Conservation (phyloP, 2,888 invertebrate genomes). For the Plebejus anna region DNA sequence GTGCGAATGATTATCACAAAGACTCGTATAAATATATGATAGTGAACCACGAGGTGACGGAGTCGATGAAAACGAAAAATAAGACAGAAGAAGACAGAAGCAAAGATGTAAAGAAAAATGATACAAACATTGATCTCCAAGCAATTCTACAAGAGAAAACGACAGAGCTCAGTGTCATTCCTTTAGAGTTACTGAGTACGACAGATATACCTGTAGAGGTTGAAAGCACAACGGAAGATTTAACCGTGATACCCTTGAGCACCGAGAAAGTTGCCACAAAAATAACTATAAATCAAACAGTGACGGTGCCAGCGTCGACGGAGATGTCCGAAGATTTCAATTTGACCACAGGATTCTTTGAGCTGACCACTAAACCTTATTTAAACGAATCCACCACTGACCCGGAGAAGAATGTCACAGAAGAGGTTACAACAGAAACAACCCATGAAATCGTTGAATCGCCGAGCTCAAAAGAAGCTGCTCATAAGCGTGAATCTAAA, state of each 20-base stretch:
- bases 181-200: slow-evolving; percentile 67
- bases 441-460: background rate
- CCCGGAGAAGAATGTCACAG: slow-evolving; percentile 31
- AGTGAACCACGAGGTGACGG: slow-evolving; percentile 46
- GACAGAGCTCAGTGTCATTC: slow-evolving; percentile 61
- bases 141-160: slow-evolving; percentile 40
- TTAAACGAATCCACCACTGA: slow-evolving; percentile 35
- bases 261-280: slow-evolving; percentile 48
- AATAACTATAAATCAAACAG: slow-evolving; percentile 54
- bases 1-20: slow-evolving; percentile 52
- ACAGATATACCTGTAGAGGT: slow-evolving; percentile 55
- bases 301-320: slow-evolving; percentile 56
- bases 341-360: slow-evolving; percentile 42
- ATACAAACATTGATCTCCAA: background rate
- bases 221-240: slow-evolving; percentile 64
- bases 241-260: slow-evolving; percentile 65
- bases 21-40: slow-evolving; percentile 63
- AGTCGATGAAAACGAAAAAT: slow-evolving; percentile 37
- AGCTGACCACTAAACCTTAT: slow-evolving; percentile 40
- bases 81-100: slow-evolving; percentile 36
- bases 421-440: background rate
- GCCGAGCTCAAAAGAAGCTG: slow-evolving; percentile 15
- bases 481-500: slow-evolving; percentile 30
- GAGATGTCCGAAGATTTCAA: slow-evolving; percentile 45
- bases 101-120: slow-evolving; percentile 33